Evolutionary conservation across 2,113 vertebrate genomes (phyloP), one percentile per base, ranked within the genome.

Genomic region (Strigops habroptila): DNA sequence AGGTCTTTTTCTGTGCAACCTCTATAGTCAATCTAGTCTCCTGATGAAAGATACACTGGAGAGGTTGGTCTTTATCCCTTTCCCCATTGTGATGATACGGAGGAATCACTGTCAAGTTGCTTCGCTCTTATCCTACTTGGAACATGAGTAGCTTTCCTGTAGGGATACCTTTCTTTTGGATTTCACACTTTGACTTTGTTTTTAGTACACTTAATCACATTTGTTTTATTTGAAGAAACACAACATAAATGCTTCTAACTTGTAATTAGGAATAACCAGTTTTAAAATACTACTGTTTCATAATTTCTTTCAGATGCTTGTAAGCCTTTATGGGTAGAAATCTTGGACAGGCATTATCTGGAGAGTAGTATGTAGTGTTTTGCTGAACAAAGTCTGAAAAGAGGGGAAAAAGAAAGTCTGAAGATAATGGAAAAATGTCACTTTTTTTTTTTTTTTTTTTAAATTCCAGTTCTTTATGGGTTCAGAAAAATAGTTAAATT

Each of bases 81-180:
- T 37, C 24, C 24, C 11, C 7, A 12, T 14, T 12, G 2, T 3
- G 3, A 35, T 55, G 51, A 37, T 68, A 25, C 0, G 1, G 37
- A 70, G 62, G 17, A 90, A 25, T 73, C 37, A 10, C 44, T 49
- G 48, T 4, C 24, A 62, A 30, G n/a, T 80, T 24, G 79, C 23
- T 73, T 64, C 7, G 8, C 10, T 95, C 33, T 76, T 65, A 43
- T 0, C 14, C 24, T 69, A 0, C 19, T 14, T 78, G 51, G 70
- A 83, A 22, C 22, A 55, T 1, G 3, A 37, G 30, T 18, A 31
- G 6, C 68, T 78, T 73, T 82, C 35, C 30, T 75, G 24, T 71
- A n/a, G 22, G 12, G 19, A 51, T 84, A n/a, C 31, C 2, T 70
- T 55, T 24, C 18, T 70, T 81, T 71, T 71, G 3, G 28, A 68